Base-by-base conservation (phyloP, 2,888 invertebrate genomes). In the Latrodectus hesperus region DNA sequence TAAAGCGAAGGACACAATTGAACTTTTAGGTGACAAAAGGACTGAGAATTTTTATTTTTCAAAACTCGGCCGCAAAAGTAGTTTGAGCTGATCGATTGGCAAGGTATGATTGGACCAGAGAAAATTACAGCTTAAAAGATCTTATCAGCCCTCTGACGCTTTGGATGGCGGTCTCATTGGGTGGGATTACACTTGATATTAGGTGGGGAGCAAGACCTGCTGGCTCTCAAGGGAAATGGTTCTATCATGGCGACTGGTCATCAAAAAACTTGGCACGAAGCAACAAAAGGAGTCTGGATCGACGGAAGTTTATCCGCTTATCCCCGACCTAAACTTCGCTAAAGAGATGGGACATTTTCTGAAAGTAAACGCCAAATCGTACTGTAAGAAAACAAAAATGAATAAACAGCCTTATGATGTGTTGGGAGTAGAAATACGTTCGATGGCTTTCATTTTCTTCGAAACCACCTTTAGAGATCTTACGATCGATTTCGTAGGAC, bases 71-170 rank as follows among this genome's bases (percentile, higher is more conserved):
- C 78, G 74, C 74, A 78, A 77, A 38, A 67, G 65, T 26, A 77
- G 52, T 52, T 11, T 64, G 65, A 38, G 49, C n/a, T 81, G 80
- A 81, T 86, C 86, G 86, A 86, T 86, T 73, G 76, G 86, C 67
- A 76, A 81, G 80, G 81, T 81, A 81, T 76, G 80, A 81, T 81
- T 86, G 80, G 79, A 51, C 81, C 71, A 49, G 76, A 81, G 81
- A 86, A 86, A 86, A 86, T 86, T 76, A 86, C 86, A 86, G 86
- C 86, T 86, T 86, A 86, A 86, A 80, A 86, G 86, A 86, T 86
- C 86, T 81, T 86, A 81, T 86, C 80, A 76, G 80, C 72, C 70
- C 79, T 80, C 70, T 75, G 85, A 80, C 80, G 86, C 78, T 86
- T 76, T 72, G 75, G 86, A 76, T 86, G 71, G 80, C 64, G 86